Conservation (phyloP, 2,797 vertebrate genomes). For the Sebastes taczanowskii region DNA sequence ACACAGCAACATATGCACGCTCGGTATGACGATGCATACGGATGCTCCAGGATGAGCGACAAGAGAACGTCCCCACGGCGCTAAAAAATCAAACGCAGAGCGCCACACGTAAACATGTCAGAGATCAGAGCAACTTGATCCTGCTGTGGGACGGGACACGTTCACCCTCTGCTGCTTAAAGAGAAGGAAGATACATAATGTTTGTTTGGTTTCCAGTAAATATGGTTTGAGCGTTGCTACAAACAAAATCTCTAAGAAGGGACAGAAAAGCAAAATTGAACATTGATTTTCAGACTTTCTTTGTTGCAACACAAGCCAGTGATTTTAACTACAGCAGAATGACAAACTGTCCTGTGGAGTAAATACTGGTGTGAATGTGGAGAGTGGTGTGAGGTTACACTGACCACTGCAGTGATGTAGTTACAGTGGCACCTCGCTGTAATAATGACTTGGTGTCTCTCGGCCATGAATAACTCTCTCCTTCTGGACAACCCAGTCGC, state of each 20-base stretch:
- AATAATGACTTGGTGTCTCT: not conserved
- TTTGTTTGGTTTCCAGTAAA: not conserved
- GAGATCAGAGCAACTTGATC: not conserved
- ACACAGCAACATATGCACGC: conserved; percentile 22
- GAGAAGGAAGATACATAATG: not conserved
- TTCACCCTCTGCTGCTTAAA: not conserved
- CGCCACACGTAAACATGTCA: not conserved
- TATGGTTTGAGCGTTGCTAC: not conserved
- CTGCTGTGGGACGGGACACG: not conserved
- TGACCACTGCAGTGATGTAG: not conserved
- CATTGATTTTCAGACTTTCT: not conserved
- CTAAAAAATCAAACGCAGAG: not conserved
- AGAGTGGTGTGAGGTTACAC: not conserved
- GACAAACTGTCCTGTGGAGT: not conserved
- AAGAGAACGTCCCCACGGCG: not conserved
- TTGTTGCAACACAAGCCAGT: not conserved
- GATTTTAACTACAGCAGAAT: not conserved
- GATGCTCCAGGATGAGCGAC: not conserved
- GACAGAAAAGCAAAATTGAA: not conserved
- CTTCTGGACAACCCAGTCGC: too few species aligned
- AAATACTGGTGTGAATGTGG: not conserved
- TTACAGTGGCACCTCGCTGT: not conserved
- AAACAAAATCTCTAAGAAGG: not conserved
- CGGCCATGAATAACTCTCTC: conserved; percentile 40
- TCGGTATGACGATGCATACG: not conserved